Conservation (phyloP, 1,140 invertebrate species). For the Hylyphantes graminicola region DNA sequence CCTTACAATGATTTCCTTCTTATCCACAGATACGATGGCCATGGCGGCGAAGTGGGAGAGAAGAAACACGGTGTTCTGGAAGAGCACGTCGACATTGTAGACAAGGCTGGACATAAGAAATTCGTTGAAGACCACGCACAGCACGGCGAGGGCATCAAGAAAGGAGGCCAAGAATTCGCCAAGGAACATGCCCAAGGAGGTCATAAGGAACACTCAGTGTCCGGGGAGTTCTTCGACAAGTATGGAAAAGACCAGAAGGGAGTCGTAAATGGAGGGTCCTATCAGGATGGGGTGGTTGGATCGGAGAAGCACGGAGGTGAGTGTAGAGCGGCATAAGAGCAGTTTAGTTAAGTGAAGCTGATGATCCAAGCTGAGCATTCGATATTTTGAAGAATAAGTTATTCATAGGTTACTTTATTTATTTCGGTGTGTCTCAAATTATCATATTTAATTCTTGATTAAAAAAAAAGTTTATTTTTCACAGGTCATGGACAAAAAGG, state of each 20-base stretch:
- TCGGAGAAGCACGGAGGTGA: constrained; percentile 51
- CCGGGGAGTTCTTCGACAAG: constrained; percentile 52
- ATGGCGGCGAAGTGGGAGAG: constrained; percentile 40
- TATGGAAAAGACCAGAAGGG: constrained; percentile 57
- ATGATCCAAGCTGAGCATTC: too few relatives aligned
- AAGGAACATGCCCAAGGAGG: constrained; percentile 33
- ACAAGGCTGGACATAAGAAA: constrained; percentile 39
- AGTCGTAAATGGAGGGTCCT: constrained; percentile 34
- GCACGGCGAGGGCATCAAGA: constrained; percentile 53
- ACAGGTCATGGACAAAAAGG: constrained; percentile 51
- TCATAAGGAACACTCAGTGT: constrained; percentile 35
- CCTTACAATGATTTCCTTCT: neutral
- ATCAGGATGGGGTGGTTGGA: constrained; percentile 37
- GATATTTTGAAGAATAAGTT: too few relatives aligned
- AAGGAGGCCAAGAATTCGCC: constrained; percentile 38
- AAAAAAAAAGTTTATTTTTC: constrained; percentile 15
- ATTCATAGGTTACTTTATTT: too few relatives aligned
- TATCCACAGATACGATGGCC: constrained; percentile 27
- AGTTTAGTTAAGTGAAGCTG: too few relatives aligned
- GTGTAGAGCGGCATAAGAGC: neutral
- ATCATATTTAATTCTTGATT: too few relatives aligned
- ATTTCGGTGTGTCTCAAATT: too few relatives aligned
- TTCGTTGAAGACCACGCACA: constrained; percentile 20
- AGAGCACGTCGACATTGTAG: constrained; percentile 41
- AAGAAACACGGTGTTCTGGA: constrained; percentile 46